A percentile compares a stretch with the other conserved stretches of the same genome.
Conservation (phyloP, 2,888 invertebrate genomes). For the Mythimna loreyi region DNA sequence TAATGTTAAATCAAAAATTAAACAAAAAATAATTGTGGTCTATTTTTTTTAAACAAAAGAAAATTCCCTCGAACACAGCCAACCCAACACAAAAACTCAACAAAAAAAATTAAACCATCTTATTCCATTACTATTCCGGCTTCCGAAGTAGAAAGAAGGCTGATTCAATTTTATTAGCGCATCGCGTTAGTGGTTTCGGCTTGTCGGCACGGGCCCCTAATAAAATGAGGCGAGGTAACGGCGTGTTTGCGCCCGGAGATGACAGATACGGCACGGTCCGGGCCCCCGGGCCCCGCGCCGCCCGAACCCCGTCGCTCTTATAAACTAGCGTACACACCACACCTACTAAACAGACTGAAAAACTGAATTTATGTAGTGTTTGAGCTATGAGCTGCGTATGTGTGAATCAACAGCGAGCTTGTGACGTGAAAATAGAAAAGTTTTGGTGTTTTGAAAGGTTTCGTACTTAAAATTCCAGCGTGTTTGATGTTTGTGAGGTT, state of each 20-base stretch:
- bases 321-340: constrained; percentile 80
- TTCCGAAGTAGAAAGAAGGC: constrained; percentile 70
- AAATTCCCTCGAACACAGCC: constrained; percentile 8
- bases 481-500: background rate
- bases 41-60: background rate
- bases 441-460: background rate
- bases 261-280: constrained; percentile 88
- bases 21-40: background rate
- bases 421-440: background rate
- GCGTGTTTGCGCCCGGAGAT: constrained; percentile 86
- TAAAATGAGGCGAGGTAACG: constrained; percentile 88
- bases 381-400: constrained; percentile 47
- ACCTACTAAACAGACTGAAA: constrained; percentile 67
- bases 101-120: constrained; percentile 46
- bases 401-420: constrained; percentile 17
- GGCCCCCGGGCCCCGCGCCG: constrained; percentile 63
- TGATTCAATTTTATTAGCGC: constrained; percentile 78
- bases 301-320: constrained; percentile 71
- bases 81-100: constrained; percentile 2
- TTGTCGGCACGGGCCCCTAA: constrained; percentile 81
- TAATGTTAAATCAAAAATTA: too few relatives aligned
- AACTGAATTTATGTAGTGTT: constrained; percentile 64
- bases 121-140: constrained; percentile 62
- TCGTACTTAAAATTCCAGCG: background rate
- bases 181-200: constrained; percentile 77